Evolutionary conservation across 2,888 invertebrate genomes (phyloP).

Genomic region (Drosophila nr. medialis): DNA sequence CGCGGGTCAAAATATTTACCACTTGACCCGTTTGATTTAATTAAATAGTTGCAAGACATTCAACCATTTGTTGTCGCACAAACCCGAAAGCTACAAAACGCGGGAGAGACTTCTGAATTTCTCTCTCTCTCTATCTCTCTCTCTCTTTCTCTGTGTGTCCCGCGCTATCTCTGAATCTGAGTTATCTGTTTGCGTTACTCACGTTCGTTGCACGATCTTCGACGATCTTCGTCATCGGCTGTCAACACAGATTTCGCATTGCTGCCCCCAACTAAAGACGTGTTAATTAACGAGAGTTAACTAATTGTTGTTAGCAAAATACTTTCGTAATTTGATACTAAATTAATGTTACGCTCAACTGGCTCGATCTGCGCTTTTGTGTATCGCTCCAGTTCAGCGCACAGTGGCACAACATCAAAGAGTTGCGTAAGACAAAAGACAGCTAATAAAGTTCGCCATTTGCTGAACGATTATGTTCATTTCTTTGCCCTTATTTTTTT

Average conservation of each 20-base stretch:
- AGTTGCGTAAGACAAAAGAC: slow-evolving; percentile 4
- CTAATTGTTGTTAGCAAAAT: slow-evolving; percentile 84
- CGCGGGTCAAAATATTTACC: slow-evolving; percentile 85
- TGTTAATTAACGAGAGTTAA: slow-evolving; percentile 85
- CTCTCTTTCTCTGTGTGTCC: not conserved
- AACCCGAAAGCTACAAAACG: slow-evolving; percentile 26
- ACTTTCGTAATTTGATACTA: slow-evolving; percentile 84
- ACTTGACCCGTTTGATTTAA: slow-evolving; percentile 85
- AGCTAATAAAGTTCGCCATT: slow-evolving; percentile 3
- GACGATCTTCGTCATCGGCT: slow-evolving; percentile 68
- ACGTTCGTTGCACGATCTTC: slow-evolving; percentile 17
- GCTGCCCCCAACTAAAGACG: slow-evolving; percentile 78
- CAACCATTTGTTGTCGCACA: slow-evolving; percentile 76
- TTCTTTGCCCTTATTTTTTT: too few relatives aligned
- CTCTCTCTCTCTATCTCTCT: not conserved
- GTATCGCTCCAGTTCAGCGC: slow-evolving; percentile 38
- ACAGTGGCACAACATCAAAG: slow-evolving; percentile 49
- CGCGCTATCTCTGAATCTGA: not conserved
- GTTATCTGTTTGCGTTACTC: slow-evolving; percentile 9
- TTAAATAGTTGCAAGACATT: slow-evolving; percentile 84
- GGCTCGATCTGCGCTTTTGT: slow-evolving; percentile 76
- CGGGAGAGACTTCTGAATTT: not conserved
- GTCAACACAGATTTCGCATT: slow-evolving; percentile 83
- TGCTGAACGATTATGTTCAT: not conserved
- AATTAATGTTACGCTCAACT: slow-evolving; percentile 82